Percentiles rank a stretch among this genome's conserved stretches.
phyloP scores from a whole-genome alignment of 2,113 vertebrate genomes.

The Phoenicopterus ruber region DNA sequence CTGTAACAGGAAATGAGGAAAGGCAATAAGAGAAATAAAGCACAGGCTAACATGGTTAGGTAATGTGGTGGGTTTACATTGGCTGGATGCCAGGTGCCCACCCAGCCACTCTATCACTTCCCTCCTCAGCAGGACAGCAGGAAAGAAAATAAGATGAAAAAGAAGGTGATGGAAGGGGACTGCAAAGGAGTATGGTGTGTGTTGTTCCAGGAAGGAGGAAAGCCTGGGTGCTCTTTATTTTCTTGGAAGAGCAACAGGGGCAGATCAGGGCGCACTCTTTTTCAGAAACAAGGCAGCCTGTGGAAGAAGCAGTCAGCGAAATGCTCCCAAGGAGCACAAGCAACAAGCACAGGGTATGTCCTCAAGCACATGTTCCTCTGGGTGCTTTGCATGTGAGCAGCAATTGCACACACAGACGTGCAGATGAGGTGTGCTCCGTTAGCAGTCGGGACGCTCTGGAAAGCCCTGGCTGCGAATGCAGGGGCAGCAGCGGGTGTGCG shows the following conservation, averaged over 20 bases:
- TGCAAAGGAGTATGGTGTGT: not conserved
- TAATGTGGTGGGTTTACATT: not conserved
- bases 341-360: not conserved
- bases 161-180: not conserved
- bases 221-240: not conserved
- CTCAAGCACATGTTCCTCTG: too few species aligned
- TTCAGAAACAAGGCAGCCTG: not conserved
- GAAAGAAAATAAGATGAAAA: not conserved
- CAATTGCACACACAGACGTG: too few species aligned
- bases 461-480: accelerated
- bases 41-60: not conserved
- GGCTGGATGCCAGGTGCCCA: not conserved
- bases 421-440: too few species aligned
- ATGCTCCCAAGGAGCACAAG: not conserved
- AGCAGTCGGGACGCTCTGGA: not conserved
- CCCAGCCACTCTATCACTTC: not conserved
- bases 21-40: not conserved
- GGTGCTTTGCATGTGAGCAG: not conserved
- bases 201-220: not conserved
- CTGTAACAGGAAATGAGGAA: not conserved
- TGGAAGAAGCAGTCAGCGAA: not conserved
- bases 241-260: not conserved
- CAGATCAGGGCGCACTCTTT: not conserved
- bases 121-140: not conserved
- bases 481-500: not conserved